phyloP scores from a whole-genome alignment of 2,113 vertebrate genomes.

The Solenodon paradoxus region DNA sequence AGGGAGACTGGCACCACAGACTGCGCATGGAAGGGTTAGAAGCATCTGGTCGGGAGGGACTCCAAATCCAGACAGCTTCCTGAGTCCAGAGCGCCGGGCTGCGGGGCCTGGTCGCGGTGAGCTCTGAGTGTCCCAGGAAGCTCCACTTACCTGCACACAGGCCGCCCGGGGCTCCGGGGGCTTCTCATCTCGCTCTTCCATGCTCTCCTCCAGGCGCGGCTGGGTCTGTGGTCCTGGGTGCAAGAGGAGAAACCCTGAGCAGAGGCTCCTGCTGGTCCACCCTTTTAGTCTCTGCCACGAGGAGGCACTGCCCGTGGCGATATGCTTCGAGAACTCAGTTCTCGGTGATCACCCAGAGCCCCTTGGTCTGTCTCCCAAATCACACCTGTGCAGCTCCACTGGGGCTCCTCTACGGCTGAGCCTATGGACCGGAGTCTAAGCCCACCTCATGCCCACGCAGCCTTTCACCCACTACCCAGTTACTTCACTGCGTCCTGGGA shows the following conservation, averaged over 20 bases:
- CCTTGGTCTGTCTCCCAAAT: no score
- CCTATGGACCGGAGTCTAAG: background rate
- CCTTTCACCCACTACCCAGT: background rate
- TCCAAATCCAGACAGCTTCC: background rate
- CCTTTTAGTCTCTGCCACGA: background rate
- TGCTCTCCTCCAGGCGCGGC: background rate
- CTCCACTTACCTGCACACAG: background rate
- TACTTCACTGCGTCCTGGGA: background rate
- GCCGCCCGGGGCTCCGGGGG: background rate
- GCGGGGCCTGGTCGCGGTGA: background rate
- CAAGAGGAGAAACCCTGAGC: background rate
- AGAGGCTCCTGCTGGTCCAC: background rate
- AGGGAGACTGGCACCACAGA: background rate
- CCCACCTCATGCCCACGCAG: background rate
- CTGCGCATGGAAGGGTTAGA: background rate
- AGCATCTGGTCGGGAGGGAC: background rate
- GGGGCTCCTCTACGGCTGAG: background rate
- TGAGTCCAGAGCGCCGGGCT: background rate
- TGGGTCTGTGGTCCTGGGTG: background rate
- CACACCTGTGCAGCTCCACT: background rate
- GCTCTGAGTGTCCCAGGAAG: background rate
- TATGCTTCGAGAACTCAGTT: background rate
- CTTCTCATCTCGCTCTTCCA: constrained; percentile 51
- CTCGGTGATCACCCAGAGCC: no score
- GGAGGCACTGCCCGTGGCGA: background rate